Percentiles rank a stretch among this genome's conserved stretches.
phyloP scores from a whole-genome alignment of 2,113 vertebrate species.

The Coracopsis vasa region DNA sequence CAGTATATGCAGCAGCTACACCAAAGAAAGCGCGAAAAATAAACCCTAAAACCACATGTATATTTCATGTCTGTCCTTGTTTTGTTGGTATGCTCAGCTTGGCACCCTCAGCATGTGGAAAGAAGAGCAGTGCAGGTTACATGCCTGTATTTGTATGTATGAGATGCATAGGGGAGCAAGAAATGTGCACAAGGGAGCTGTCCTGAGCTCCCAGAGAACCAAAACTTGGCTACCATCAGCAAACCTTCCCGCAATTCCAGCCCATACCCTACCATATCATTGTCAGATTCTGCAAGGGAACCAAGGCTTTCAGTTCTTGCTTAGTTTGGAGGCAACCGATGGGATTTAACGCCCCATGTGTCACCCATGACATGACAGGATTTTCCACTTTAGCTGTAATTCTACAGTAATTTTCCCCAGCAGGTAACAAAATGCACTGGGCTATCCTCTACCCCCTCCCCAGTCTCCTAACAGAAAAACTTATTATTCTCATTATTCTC shows the following conservation, averaged over 20 bases:
- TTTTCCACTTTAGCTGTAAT: neutral
- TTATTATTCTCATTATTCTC: neutral
- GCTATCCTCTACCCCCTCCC: neutral
- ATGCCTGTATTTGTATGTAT: neutral
- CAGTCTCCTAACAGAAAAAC: neutral
- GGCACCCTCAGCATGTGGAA: neutral
- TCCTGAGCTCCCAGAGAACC: neutral
- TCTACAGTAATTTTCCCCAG: neutral
- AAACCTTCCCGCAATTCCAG: neutral
- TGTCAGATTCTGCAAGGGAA: neutral
- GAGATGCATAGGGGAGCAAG: neutral
- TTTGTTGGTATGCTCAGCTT: neutral
- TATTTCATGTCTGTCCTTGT: neutral
- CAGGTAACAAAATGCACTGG: neutral
- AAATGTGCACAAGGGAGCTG: neutral
- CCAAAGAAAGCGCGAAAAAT: neutral
- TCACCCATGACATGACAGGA: neutral
- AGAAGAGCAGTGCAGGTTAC: neutral
- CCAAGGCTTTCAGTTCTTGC: neutral
- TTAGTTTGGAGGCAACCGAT: neutral
- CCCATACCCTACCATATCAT: neutral
- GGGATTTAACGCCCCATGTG: neutral
- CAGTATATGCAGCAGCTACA: neutral
- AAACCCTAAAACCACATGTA: neutral
- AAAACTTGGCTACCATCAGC: neutral